These are phyloP conservation scores for Slavum lentiscoides DNA, from an alignment of 2,888 invertebrate species.

Conservation along the genomic window DNA sequence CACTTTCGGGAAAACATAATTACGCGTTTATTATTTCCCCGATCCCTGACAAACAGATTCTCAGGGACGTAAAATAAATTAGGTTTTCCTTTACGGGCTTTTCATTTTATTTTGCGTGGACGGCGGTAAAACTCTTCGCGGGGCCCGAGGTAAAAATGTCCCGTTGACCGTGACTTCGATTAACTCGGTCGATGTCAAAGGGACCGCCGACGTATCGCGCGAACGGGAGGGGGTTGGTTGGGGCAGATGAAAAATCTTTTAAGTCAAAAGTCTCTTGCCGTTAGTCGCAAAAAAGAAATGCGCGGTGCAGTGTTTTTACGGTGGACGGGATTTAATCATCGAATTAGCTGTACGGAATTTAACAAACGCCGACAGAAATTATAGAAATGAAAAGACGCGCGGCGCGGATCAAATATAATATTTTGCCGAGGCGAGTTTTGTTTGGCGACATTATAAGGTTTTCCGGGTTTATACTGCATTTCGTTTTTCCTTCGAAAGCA, in stretches of 20 bases:
- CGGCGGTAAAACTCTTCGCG: background rate
- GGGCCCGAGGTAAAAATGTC: constrained; percentile 31
- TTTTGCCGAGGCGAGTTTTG: constrained; percentile 21
- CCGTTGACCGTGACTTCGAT: constrained; percentile 49
- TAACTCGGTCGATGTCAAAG: constrained; percentile 20
- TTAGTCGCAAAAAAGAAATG: constrained; percentile 4
- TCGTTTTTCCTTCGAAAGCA: background rate
- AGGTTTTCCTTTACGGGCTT: constrained; percentile 25
- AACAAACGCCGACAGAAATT: background rate
- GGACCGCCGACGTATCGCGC: background rate
- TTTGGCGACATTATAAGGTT: background rate
- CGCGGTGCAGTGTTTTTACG: constrained; percentile 17
- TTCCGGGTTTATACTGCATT: no score
- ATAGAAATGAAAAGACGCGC: background rate
- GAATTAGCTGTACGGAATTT: constrained; percentile 34
- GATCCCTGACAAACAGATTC: constrained; percentile 35
- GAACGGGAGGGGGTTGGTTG: constrained; percentile 12
- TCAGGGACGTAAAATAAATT: constrained; percentile 31
- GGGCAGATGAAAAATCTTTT: constrained; percentile 45
- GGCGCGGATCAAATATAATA: background rate
- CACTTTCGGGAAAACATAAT: constrained; percentile 44
- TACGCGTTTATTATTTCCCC: constrained; percentile 13
- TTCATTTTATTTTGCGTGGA: background rate
- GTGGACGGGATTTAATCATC: constrained; percentile 46
- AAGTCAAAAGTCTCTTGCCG: constrained; percentile 39